phyloP scores from a whole-genome alignment of 2,797 vertebrate species.

The Sebastes trivittatus region DNA sequence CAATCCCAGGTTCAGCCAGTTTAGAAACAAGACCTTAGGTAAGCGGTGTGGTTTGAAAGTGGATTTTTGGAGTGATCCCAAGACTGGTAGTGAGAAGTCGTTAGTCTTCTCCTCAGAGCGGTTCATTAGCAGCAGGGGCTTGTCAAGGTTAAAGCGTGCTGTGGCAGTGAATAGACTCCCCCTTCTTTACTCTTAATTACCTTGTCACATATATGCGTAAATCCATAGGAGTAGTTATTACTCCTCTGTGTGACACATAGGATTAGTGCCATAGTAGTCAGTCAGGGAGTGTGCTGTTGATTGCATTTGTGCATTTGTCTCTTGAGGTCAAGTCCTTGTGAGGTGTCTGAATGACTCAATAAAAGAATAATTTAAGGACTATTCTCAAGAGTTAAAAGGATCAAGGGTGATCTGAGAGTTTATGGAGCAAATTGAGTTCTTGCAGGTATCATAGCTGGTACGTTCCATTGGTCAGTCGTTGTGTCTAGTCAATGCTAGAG shows the following conservation, averaged over 20 bases:
- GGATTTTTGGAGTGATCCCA: slow-evolving; percentile 30
- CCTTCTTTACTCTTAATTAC: slow-evolving; percentile 69
- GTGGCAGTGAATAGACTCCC: slow-evolving; percentile 63
- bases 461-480: neutral
- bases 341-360: neutral
- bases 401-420: neutral
- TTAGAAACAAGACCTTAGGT: slow-evolving; percentile 3
- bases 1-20: neutral
- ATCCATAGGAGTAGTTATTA: slow-evolving; percentile 47
- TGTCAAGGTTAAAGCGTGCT: slow-evolving; percentile 66
- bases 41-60: neutral
- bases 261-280: slow-evolving; percentile 45
- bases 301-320: neutral
- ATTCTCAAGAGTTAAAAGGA: neutral
- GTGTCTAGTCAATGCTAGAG: neutral
- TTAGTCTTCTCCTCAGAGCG: slow-evolving; percentile 29
- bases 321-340: neutral
- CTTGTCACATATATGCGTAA: slow-evolving; percentile 62
- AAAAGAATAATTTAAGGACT: neutral
- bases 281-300: neutral
- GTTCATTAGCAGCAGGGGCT: slow-evolving; percentile 70
- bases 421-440: neutral
- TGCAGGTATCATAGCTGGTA: neutral
- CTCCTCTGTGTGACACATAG: slow-evolving; percentile 45
- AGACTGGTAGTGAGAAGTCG: slow-evolving; percentile 24